Evolutionary conservation across 1,140 invertebrate genomes (phyloP).

Genomic region (Nymphalis io): DNA sequence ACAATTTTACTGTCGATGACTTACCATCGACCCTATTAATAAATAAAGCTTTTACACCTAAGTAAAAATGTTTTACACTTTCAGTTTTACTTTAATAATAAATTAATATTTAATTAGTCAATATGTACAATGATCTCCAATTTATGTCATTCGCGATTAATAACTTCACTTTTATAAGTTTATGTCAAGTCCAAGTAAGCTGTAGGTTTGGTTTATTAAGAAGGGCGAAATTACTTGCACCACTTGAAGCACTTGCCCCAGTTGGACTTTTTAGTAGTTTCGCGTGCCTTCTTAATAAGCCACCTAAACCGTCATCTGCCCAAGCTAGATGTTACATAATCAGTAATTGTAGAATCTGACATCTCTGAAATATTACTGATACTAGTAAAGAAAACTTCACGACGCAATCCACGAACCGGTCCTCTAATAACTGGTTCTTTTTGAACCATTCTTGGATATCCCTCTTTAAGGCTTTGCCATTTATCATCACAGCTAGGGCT

Average conservation of each 20-base stretch:
- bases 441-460: background rate
- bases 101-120: too few species aligned
- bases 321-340: background rate
- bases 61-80: too few species aligned
- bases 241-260: constrained; percentile 1
- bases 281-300: constrained; percentile 1
- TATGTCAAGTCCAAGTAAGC: too few species aligned
- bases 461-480: background rate
- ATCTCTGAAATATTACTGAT: background rate
- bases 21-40: too few species aligned
- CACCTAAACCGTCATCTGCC: constrained; percentile 7
- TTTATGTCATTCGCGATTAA: too few species aligned
- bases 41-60: too few species aligned
- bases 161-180: too few species aligned
- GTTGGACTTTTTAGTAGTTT: background rate
- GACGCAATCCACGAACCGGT: background rate
- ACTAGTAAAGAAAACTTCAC: background rate
- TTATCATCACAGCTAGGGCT: constrained; percentile 5
- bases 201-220: background rate
- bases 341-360: background rate
- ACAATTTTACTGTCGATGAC: too few species aligned
- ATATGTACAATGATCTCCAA: too few species aligned
- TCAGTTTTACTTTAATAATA: too few species aligned
- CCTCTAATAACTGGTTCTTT: background rate
- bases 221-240: constrained; percentile 10